Percentiles rank a stretch among this genome's conserved stretches.
Conservation (phyloP, 1,140 invertebrate genomes). For the Drosophila tristis region DNA sequence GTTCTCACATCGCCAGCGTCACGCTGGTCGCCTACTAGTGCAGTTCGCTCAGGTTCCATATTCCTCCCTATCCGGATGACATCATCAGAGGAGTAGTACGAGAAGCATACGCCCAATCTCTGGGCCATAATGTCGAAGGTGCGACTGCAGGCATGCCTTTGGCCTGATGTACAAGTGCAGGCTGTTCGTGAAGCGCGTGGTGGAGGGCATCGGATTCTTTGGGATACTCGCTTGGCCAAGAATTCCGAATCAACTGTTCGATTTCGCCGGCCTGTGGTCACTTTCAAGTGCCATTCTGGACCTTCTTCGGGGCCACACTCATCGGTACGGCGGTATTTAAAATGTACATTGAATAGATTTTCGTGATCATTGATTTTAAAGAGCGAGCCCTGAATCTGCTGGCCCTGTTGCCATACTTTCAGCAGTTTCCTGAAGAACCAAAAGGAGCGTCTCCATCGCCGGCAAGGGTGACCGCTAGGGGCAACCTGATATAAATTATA, state of each 20-base stretch:
- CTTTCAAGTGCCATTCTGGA: constrained; percentile 99
- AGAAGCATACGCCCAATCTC: constrained; percentile 87
- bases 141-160: too few relatives aligned
- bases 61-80: background rate
- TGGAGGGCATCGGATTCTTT: constrained; percentile 97
- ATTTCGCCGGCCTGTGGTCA: constrained; percentile 99
- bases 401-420: constrained; percentile 90
- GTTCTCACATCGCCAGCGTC: too few relatives aligned
- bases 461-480: constrained; percentile 85
- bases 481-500: constrained; percentile 90
- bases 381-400: constrained; percentile 92
- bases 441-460: constrained; percentile 92
- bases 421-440: constrained; percentile 94
- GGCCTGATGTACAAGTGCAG: constrained; percentile 92
- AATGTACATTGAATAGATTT: constrained; percentile 99
- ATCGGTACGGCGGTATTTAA: constrained; percentile 99
- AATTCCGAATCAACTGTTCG: constrained; percentile 99
- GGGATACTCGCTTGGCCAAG: constrained; percentile 99
- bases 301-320: constrained; percentile 99
- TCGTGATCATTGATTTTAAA: constrained; percentile 99
- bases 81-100: constrained; percentile 88
- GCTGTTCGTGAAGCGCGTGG: constrained; percentile 94
- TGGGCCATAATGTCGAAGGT: constrained; percentile 98
- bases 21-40: too few relatives aligned
- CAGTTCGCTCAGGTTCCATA: too few relatives aligned